Percentiles rank a stretch among this genome's conserved stretches.
These are phyloP conservation scores for Rachycentron canadum DNA, from an alignment of 2,797 vertebrate genomes.

Conservation along the genomic window DNA sequence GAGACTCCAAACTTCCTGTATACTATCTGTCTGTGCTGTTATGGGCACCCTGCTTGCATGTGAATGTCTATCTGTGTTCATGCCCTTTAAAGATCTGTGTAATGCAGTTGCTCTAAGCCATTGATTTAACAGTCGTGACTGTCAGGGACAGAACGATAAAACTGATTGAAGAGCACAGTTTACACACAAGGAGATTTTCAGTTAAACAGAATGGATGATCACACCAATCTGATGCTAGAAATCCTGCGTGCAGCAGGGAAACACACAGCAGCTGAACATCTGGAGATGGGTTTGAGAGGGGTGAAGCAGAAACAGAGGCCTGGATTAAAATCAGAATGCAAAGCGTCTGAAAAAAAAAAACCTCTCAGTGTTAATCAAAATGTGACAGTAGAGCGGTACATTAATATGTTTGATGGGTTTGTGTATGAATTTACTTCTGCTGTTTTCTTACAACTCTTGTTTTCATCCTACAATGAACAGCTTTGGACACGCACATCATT, in stretches of 20 bases:
- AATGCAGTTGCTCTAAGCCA: conserved; percentile 51
- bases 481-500: no score
- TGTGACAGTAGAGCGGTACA: background rate
- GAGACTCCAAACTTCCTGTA: background rate
- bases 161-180: conserved; percentile 57
- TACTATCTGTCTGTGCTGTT: background rate
- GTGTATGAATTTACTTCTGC: background rate
- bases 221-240: conserved; percentile 29
- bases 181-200: conserved; percentile 65
- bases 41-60: conserved; percentile 28
- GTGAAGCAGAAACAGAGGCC: conserved; percentile 21
- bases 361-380: conserved; percentile 30
- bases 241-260: conserved; percentile 39
- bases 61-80: conserved; percentile 37
- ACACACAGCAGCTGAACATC: conserved; percentile 65
- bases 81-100: conserved; percentile 47
- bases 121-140: conserved; percentile 58
- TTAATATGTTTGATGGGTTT: background rate
- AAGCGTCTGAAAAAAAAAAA: conserved; percentile 2
- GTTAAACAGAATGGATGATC: conserved; percentile 64
- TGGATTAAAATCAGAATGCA: conserved; percentile 61
- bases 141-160: conserved; percentile 55
- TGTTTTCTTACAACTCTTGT: background rate
- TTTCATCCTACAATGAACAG: background rate
- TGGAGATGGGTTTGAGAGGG: conserved; percentile 56